A percentile compares a stretch with the other conserved stretches of the same genome.
phyloP scores from a whole-genome alignment of 2,113 vertebrate genomes.

The Elephantulus edwardii region DNA sequence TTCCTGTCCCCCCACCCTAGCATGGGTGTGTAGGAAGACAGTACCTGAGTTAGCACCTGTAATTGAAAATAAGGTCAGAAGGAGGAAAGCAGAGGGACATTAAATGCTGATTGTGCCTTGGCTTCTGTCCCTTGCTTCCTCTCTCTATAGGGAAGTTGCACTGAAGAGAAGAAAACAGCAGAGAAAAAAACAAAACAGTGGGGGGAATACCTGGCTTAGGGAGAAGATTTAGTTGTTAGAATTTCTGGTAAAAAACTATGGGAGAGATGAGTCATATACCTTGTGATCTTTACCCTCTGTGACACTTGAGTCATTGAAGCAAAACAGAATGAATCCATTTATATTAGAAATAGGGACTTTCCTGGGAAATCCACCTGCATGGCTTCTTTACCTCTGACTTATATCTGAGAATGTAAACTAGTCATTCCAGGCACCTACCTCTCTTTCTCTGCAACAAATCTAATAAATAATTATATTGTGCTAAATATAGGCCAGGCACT shows the following conservation, averaged over 20 bases:
- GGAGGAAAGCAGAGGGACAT: background rate
- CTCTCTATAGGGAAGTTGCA: background rate
- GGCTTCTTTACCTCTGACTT: background rate
- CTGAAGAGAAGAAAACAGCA: background rate
- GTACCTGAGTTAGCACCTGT: background rate
- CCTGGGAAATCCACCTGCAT: background rate
- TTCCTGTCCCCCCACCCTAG: too few relatives aligned
- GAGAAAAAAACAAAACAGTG: background rate
- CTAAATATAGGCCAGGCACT: background rate
- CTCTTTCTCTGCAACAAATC: background rate
- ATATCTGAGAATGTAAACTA: background rate
- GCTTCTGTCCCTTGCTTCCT: background rate
- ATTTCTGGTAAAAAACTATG: background rate
- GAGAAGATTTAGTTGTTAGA: slow-evolving; percentile 4
- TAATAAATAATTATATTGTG: background rate
- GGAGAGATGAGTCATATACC: background rate
- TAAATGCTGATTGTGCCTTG: background rate
- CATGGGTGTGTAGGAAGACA: background rate
- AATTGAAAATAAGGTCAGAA: background rate
- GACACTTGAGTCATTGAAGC: background rate
- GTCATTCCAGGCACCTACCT: background rate
- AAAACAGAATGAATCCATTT: background rate
- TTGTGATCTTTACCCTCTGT: background rate
- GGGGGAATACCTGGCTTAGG: background rate
- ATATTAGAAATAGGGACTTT: background rate